phyloP scores from a whole-genome alignment of 2,888 invertebrate genomes.

The Andrena trimmerana region DNA sequence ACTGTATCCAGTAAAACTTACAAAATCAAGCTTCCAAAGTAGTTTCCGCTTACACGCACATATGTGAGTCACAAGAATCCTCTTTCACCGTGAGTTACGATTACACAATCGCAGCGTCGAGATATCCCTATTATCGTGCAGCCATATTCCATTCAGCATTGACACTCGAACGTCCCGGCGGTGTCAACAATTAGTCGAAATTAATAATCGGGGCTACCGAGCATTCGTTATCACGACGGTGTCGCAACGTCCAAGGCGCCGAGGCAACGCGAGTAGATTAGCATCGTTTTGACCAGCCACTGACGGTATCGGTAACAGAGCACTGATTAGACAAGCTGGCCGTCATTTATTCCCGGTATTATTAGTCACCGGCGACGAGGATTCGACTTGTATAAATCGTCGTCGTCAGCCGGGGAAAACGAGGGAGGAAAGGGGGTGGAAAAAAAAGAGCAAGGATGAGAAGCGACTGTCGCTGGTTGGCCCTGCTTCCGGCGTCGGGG shows the following conservation, averaged over 20 bases:
- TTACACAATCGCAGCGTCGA: background rate
- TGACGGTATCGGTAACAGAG: background rate
- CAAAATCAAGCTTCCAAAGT: too few relatives aligned
- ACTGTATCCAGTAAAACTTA: too few relatives aligned
- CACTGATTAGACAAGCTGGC: background rate
- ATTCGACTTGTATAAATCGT: background rate
- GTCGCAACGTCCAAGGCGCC: conserved; percentile 8
- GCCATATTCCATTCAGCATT: background rate
- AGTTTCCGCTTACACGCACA: too few relatives aligned
- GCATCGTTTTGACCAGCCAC: conserved; percentile 6
- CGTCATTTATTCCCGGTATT: background rate
- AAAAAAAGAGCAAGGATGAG: background rate
- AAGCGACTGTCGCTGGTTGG: background rate
- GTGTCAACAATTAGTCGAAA: conserved; percentile 35
- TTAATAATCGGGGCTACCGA: conserved; percentile 21
- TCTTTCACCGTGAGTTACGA: background rate
- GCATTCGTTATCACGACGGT: conserved; percentile 12
- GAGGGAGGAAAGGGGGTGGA: too few relatives aligned
- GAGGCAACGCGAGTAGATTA: conserved; percentile 15
- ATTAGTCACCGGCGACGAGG: background rate
- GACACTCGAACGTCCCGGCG: background rate
- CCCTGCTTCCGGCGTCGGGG: background rate
- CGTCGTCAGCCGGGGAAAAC: background rate
- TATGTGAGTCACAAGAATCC: too few relatives aligned
- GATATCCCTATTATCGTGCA: background rate